These are phyloP conservation scores for Poecilia gillii DNA, from an alignment of 2,797 vertebrate genomes.

Conservation along the genomic window DNA sequence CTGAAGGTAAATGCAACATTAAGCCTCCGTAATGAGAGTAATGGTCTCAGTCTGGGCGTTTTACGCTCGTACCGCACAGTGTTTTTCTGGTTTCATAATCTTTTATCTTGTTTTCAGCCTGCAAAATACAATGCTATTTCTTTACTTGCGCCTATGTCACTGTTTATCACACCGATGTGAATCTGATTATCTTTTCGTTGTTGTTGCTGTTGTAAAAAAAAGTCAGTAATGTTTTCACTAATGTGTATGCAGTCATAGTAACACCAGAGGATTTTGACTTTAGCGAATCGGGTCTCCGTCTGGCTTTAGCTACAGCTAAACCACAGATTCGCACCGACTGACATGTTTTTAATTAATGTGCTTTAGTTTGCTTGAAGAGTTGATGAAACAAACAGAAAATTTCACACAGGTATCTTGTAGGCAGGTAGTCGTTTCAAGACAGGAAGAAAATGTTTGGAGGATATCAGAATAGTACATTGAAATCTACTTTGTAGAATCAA, in stretches of 20 bases:
- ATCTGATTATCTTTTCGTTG: not conserved
- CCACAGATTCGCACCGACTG: not conserved
- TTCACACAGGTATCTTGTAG: too few species aligned
- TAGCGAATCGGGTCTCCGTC: not conserved
- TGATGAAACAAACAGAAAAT: not conserved
- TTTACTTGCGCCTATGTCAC: not conserved
- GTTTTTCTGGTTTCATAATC: not conserved
- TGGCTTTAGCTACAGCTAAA: not conserved
- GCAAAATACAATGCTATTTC: not conserved
- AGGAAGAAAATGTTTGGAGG: not conserved
- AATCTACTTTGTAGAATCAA: not conserved
- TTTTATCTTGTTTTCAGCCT: not conserved
- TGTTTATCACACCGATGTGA: not conserved
- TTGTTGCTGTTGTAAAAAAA: too few species aligned
- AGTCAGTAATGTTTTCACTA: not conserved
- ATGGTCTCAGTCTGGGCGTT: not conserved
- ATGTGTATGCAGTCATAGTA: not conserved
- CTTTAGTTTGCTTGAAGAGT: not conserved
- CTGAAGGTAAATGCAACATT: conserved; percentile 3
- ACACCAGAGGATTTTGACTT: not conserved
- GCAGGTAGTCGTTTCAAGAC: not conserved
- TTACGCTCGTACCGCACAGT: not conserved
- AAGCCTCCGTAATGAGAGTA: conserved; percentile 4
- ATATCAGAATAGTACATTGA: not conserved
- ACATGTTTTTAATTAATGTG: not conserved